A percentile compares a stretch with the other conserved stretches of the same genome.
phyloP scores from a whole-genome alignment of 2,888 invertebrate species.

The Tetheella fluctuosa region DNA sequence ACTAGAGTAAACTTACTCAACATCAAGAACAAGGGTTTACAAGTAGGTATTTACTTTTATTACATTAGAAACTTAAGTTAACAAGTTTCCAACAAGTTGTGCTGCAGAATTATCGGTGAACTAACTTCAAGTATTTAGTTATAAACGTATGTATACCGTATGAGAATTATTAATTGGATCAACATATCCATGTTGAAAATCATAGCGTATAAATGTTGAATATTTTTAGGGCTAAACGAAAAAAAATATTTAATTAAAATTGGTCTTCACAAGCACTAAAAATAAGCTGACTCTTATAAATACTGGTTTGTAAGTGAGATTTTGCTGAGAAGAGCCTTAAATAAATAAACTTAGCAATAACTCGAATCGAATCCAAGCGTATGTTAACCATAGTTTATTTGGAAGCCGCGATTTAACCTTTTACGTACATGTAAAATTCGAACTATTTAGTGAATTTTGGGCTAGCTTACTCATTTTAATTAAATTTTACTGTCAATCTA shows the following conservation, averaged over 20 bases:
- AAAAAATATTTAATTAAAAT: too few species aligned
- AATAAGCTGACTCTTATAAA: too few species aligned
- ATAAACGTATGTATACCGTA: not conserved
- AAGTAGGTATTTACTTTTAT: constrained; percentile 3
- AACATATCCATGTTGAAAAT: not conserved
- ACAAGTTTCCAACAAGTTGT: not conserved
- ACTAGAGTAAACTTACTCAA: not conserved
- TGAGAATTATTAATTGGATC: not conserved
- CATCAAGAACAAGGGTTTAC: constrained; percentile 2
- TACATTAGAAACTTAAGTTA: constrained; percentile 6
- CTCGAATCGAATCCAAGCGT: not conserved
- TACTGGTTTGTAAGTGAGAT: too few species aligned
- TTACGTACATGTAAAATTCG: too few species aligned
- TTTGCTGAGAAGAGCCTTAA: not conserved
- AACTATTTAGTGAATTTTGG: too few species aligned
- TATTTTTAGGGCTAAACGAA: constrained; percentile 7
- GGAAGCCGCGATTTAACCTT: not conserved
- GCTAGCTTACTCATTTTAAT: too few species aligned
- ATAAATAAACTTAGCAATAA: too few species aligned
- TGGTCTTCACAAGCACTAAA: too few species aligned
- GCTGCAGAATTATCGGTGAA: not conserved
- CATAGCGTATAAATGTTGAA: not conserved
- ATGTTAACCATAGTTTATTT: not conserved
- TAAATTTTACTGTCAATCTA: too few species aligned
- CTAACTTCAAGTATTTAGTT: not conserved